phyloP scores from a whole-genome alignment of 2,797 vertebrate species.

The Rousettus madagascariensis region DNA sequence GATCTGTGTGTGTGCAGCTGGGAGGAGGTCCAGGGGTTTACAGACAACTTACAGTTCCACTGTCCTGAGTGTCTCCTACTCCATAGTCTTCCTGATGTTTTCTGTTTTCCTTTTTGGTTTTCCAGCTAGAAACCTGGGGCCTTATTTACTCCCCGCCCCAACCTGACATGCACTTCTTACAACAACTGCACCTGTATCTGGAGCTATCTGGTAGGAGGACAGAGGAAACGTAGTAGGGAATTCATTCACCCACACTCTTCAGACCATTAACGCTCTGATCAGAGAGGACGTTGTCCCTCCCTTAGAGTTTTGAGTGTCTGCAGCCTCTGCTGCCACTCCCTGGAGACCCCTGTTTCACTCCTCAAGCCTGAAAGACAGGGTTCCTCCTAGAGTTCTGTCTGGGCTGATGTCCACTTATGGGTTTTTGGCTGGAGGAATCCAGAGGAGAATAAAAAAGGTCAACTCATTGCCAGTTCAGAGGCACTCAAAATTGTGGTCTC shows the following conservation, averaged over 20 bases:
- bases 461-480: not conserved
- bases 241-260: too few relatives aligned
- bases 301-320: not conserved
- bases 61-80: not conserved
- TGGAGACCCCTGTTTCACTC: not conserved
- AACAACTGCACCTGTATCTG: not conserved
- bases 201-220: too few relatives aligned
- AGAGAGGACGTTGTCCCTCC: not conserved
- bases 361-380: not conserved
- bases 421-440: not conserved
- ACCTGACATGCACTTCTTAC: not conserved
- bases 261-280: not conserved
- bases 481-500: not conserved
- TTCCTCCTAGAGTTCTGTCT: not conserved
- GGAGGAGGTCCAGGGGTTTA: not conserved
- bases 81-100: not conserved
- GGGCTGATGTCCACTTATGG: not conserved
- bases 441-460: not conserved
- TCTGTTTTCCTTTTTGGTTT: not conserved
- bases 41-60: not conserved
- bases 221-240: not conserved
- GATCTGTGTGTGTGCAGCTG: not conserved
- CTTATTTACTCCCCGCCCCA: not conserved
- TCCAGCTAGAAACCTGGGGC: not conserved
- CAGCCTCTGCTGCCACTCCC: not conserved